Conservation (phyloP, 2,113 vertebrate genomes). For the Hiodon tergisus region DNA sequence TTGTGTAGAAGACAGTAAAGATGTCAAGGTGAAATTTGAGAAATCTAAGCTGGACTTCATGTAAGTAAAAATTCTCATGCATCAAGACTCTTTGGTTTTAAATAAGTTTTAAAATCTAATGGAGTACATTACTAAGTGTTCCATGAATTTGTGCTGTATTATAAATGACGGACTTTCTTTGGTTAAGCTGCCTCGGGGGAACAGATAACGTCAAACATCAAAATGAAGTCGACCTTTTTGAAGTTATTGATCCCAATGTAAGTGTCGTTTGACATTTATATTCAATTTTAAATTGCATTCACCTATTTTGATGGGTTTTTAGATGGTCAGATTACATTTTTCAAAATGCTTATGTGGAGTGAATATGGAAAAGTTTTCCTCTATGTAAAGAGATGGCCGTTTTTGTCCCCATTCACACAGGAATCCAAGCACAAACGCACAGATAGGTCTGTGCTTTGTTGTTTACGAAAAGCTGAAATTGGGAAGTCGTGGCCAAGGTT, state of each 20-base stretch:
- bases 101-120: not conserved
- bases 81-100: not conserved
- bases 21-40: constrained; percentile 84
- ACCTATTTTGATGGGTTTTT: not conserved
- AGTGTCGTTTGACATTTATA: constrained; percentile 48
- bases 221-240: constrained; percentile 90
- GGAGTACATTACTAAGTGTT: not conserved
- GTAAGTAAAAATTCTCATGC: constrained; percentile 51
- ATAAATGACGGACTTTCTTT: constrained; percentile 11
- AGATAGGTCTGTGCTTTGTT: constrained; percentile 92
- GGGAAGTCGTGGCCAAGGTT: constrained; percentile 90
- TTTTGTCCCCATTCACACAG: constrained; percentile 49
- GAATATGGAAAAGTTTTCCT: not conserved
- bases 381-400: not conserved
- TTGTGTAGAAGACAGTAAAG: constrained; percentile 95
- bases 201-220: constrained; percentile 84
- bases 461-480: constrained; percentile 90
- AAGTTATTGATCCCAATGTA: constrained; percentile 89
- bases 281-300: not conserved
- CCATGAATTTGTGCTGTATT: not conserved
- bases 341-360: constrained; percentile 3
- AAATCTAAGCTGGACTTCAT: constrained; percentile 85
- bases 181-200: constrained; percentile 83
- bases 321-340: not conserved
- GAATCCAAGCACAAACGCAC: constrained; percentile 95